Base-by-base conservation (phyloP, 2,888 invertebrate genomes). In the Phyllotreta cruciferae region DNA sequence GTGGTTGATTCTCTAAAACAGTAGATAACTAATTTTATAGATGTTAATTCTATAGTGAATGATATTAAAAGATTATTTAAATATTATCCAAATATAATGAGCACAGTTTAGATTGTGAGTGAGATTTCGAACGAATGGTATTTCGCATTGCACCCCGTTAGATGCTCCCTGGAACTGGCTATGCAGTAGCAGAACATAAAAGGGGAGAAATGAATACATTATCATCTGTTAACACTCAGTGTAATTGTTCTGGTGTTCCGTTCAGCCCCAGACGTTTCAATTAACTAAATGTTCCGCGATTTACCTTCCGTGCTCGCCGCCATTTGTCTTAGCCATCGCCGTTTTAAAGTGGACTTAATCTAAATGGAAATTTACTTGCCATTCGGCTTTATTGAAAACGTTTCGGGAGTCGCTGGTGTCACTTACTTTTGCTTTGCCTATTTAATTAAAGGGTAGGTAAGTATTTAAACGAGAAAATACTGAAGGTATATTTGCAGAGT, bases 281-380 rank as follows among this genome's bases (percentile, higher is more conserved):
- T 82, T 82, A 82, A 80, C 78, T 81, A 82, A 82, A 82, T 81
- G 82, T 81, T 80, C 80, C 79, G 74, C 78, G 79, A 79, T 80
- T 80, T 80, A 77, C 78, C 75, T 78, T 71, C 77, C 67, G 70
- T 74, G 72, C 73, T 70, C 73, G 71, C 74, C 71, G 71, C 77
- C 76, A 76, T 78, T 78, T 77, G 77, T 78, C 77, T 76, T 73
- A 66, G 72, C 69, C 70, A 71, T 70, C 71, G 67, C 68, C 72
- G 68, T 73, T 73, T 70, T 64, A 70, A 66, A 73, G 66, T 69
- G 73, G 74, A 74, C 75, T 75, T 78, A 78, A 79, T 79, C 73
- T 78, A 77, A 78, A 78, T 79, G 76, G 73, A 75, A 78, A 79
- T 79, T 73, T 69, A 68, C 66, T 64, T 67, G 42, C 63, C 57